These are phyloP conservation scores for Tenthredo livida DNA, from an alignment of 2,888 invertebrate genomes.

Conservation along the genomic window DNA sequence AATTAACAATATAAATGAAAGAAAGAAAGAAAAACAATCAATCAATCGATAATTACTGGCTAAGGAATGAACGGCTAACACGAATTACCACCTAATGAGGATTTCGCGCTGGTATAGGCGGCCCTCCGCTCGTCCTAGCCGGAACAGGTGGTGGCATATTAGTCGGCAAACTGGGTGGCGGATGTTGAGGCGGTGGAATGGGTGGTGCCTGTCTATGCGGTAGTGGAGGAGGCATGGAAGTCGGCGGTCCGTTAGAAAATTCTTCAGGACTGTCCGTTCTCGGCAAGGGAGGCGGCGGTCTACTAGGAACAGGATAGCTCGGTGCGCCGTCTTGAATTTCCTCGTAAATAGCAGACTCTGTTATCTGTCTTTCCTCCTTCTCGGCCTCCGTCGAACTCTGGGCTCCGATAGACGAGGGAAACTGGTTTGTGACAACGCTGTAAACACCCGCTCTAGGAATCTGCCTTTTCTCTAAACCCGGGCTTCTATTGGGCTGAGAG, in stretches of 20 bases:
- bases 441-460: conserved; percentile 73
- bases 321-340: conserved; percentile 73
- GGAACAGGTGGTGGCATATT: conserved; percentile 81
- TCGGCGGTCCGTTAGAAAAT: conserved; percentile 63
- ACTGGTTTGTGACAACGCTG: conserved; percentile 73
- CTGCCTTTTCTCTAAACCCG: conserved; percentile 69
- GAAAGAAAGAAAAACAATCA: neutral
- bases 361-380: conserved; percentile 67
- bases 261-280: conserved; percentile 67
- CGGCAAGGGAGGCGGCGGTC: conserved; percentile 75
- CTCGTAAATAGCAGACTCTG: conserved; percentile 76
- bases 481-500: conserved; percentile 72
- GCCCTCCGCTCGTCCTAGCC: conserved; percentile 82
- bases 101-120: conserved; percentile 84
- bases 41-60: conserved; percentile 50
- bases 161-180: conserved; percentile 77
- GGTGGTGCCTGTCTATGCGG: conserved; percentile 73
- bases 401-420: conserved; percentile 55
- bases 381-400: conserved; percentile 49
- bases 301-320: conserved; percentile 72
- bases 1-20: neutral
- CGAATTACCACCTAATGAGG: conserved; percentile 56
- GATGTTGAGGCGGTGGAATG: conserved; percentile 72
- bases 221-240: conserved; percentile 72
- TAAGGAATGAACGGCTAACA: conserved; percentile 29